Evolutionary conservation across 2,797 vertebrate species (phyloP), one percentile per base, ranked within the genome.

Genomic region (Oreochromis mossambicus): DNA sequence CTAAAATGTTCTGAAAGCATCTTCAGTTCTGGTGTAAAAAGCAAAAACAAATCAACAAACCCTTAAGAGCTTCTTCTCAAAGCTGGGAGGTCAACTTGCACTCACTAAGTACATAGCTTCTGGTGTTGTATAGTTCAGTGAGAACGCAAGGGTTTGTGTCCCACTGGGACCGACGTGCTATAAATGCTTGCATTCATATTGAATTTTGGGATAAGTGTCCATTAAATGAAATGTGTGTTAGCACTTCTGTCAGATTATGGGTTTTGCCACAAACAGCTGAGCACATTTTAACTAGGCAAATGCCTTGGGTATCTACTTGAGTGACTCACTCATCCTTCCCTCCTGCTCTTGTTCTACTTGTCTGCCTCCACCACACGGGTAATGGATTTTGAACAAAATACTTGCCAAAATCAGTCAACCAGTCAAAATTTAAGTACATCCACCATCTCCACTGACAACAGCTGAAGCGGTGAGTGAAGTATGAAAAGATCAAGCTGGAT

Each of bases 301-400:
- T 86, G 83, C 82, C 80, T 78, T 48, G 78, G 70, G 58, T 79
- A 82, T 80, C 14, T 56, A 46, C 82, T 87, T 48, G 70, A 75
- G 43, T 75, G 86, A 93, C 78, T 89, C 82, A 90, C 81, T 90
- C 80, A 58, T 76, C 80, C 85, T 85, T 79, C 85, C 83, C 82
- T 87, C 66, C 83, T 87, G 86, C 88, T 86, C 87, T 82, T 88
- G 86, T 91, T 90, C 89, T 86, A 88, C 85, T 83, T 78, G 77
- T 91, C 89, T 91, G 88, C 83, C 82, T 89, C 79, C 79, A 89
- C 84, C 88, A 88, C 89, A 89, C 66, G 82, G 80, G 26, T 86
- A 90, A 91, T 88, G 78, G 85, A 89, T 91, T 92, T 82, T 81
- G 78, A 85, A 61, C 79, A 87, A 89, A 93, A 84, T 80, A 87